phyloP scores from a whole-genome alignment of 2,888 invertebrate species.

The Lampropteryx suffumata region DNA sequence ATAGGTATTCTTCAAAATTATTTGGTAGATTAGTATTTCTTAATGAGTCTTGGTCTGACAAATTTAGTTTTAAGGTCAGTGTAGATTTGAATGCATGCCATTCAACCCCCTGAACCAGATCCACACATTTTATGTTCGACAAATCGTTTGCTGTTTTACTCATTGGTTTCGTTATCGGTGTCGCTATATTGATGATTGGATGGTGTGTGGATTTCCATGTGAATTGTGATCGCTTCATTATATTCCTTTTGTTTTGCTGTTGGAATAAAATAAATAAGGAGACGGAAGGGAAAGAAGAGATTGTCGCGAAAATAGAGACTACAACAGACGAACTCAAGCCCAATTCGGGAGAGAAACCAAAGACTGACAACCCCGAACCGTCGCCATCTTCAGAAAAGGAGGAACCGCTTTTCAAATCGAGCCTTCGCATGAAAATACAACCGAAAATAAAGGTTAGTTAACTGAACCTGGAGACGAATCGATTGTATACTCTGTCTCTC shows the following conservation, averaged over 20 bases:
- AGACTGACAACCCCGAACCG: constrained; percentile 51
- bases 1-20: constrained; percentile 17
- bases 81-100: constrained; percentile 52
- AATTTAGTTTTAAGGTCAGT: constrained; percentile 26
- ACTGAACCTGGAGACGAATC: constrained; percentile 39
- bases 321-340: constrained; percentile 77
- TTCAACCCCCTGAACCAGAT: constrained; percentile 31
- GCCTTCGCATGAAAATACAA: constrained; percentile 66
- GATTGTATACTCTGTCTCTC: constrained; percentile 47
- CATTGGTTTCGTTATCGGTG: constrained; percentile 56
- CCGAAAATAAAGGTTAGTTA: constrained; percentile 75
- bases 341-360: constrained; percentile 58
- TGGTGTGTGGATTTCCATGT: constrained; percentile 43
- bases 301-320: constrained; percentile 76
- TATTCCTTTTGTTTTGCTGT: constrained; percentile 72
- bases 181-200: constrained; percentile 52
- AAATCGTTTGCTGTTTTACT: constrained; percentile 60
- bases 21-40: constrained; percentile 15
- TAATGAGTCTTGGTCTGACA: constrained; percentile 2
- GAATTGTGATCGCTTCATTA: constrained; percentile 61
- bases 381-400: constrained; percentile 69
- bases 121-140: constrained; percentile 52
- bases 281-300: constrained; percentile 65
- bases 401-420: constrained; percentile 77
- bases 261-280: constrained; percentile 73